phyloP scores from a whole-genome alignment of 1,140 invertebrate genomes.

The Acyrthosiphon pisum region DNA sequence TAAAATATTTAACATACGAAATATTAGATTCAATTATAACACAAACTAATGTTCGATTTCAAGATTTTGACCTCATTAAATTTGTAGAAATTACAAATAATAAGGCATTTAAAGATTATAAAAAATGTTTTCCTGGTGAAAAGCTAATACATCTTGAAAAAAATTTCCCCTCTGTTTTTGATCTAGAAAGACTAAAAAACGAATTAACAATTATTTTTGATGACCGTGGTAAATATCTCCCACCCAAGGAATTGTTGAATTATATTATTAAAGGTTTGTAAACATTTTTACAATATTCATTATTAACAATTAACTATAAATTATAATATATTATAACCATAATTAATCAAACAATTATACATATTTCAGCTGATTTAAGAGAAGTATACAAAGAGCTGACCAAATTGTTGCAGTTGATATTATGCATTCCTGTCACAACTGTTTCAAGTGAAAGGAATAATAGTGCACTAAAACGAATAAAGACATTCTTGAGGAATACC shows the following conservation, averaged over 20 bases:
- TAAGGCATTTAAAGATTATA: not conserved
- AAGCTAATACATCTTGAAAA: not conserved
- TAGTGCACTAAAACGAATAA: not conserved
- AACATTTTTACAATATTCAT: not conserved
- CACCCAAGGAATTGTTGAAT: not conserved
- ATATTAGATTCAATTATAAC: conserved; percentile 9
- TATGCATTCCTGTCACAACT: not conserved
- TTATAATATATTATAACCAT: too few relatives aligned
- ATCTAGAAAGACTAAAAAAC: not conserved
- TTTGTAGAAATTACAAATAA: not conserved
- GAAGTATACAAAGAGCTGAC: not conserved
- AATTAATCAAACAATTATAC: too few relatives aligned
- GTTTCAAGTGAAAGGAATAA: conserved; percentile 21
- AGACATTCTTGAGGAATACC: conserved; percentile 10
- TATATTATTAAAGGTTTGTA: conserved; percentile 11
- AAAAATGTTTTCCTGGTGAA: not conserved
- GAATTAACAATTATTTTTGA: not conserved
- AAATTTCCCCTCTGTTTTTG: not conserved
- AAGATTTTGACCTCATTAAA: not conserved
- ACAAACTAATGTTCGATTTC: not conserved
- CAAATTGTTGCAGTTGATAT: conserved; percentile 2
- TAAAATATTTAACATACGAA: not conserved
- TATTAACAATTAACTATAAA: too few relatives aligned
- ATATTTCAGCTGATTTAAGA: conserved; percentile 9
- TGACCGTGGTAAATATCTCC: not conserved